A percentile compares a stretch with the other conserved stretches of the same genome.
Conservation (phyloP, 2,888 invertebrate genomes). For the Idaea straminata region DNA sequence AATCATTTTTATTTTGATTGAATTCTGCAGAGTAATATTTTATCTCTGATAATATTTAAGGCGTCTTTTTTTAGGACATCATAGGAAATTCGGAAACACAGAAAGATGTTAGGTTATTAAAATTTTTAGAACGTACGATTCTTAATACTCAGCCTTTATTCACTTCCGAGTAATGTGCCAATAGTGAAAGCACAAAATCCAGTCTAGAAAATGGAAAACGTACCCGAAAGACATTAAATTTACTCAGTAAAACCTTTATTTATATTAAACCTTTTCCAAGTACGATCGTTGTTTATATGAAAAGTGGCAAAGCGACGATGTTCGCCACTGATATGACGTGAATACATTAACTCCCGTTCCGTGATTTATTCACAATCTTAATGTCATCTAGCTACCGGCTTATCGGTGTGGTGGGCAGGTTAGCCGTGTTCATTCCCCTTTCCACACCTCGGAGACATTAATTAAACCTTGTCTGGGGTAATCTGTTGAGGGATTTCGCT, state of each 20-base stretch:
- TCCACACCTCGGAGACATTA: conserved; percentile 1
- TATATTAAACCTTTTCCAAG: background rate
- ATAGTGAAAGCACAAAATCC: too few species aligned
- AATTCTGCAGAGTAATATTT: background rate
- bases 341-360: background rate
- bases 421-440: background rate
- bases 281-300: background rate
- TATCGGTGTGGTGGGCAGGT: background rate
- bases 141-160: too few species aligned
- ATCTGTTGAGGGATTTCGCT: background rate
- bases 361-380: conserved; percentile 6
- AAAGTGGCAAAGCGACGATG: conserved; percentile 6
- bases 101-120: too few species aligned
- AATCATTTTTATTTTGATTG: background rate
- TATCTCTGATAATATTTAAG: too few species aligned
- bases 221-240: background rate
- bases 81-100: too few species aligned
- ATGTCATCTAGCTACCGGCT: conserved; percentile 1
- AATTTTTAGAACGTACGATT: too few species aligned
- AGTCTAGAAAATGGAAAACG: background rate
- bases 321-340: background rate
- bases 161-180: too few species aligned
- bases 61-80: too few species aligned
- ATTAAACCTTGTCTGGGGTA: background rate
- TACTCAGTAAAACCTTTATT: background rate